Base-by-base conservation (phyloP, 2,888 invertebrate species). In the Fragum sueziense region DNA sequence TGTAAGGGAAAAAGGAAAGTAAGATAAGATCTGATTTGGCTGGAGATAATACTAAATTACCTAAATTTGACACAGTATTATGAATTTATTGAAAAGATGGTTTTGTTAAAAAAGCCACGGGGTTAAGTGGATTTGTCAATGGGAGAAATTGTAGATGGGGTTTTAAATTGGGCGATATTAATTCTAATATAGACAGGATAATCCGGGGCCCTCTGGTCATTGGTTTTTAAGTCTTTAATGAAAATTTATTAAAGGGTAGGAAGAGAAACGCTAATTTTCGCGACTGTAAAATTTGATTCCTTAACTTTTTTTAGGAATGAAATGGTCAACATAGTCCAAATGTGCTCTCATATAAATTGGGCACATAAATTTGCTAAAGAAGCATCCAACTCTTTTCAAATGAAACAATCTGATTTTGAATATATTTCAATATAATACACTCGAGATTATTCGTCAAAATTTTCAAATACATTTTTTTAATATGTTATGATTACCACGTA, bases 161-260 rank as follows among this genome's bases (percentile, higher is more conserved):
- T 22, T 65, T 31, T 47, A 61, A 57, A 47, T 73, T 72, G 41
- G 33, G 57, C 70, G 73, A 77, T 79, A 80, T 83, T 80, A 78
- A 83, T 74, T 77, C 79, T 77, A 73, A 76, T 72, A 77, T 75
- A 73, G 79, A 80, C 83, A 70, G 70, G 80, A 77, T 83, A 83
- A 79, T 65, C 65, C 65, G 14, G 62, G 57, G 25, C 25, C 65
- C 65, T 22, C 41, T 41, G 65, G 65, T 41, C 20, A 65, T n/a
- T n/a, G 41, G 41, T 22, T 37, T 65, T 65, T 17, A 41, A 65
- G 25, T 20, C 33, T 29, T 61, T 61, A 57, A 57, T 57, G 27
- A 22, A 57, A 57, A 27, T 57, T 57, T 57, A 27, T 57, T 57
- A 27, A 25, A 57, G 57, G 57, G 57, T 14, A 11, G 57, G 25